Conservation (phyloP, 2,797 vertebrate species). For the Pampus argenteus region DNA sequence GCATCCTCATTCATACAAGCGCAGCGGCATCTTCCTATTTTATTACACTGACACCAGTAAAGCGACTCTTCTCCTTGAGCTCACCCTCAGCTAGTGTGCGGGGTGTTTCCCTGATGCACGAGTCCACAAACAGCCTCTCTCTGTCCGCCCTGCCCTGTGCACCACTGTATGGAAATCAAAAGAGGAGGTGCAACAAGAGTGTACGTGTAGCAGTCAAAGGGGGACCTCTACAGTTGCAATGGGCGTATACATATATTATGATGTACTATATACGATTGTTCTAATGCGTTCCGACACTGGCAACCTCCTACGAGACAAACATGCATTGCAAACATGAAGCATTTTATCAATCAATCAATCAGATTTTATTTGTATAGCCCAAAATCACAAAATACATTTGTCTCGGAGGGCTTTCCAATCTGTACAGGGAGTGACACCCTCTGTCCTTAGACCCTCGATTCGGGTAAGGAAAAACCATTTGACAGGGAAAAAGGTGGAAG, state of each 20-base stretch:
- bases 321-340: too few relatives aligned
- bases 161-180: constrained; percentile 37
- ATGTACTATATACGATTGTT: constrained; percentile 3
- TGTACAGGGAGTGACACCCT: too few relatives aligned
- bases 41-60: constrained; percentile 8
- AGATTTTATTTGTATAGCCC: too few relatives aligned
- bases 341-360: too few relatives aligned
- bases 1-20: constrained; percentile 33
- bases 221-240: constrained; percentile 74
- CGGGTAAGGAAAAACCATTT: too few relatives aligned
- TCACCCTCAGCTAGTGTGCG: constrained; percentile 49
- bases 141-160: constrained; percentile 14
- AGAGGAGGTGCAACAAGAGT: constrained; percentile 55
- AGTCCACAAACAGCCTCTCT: constrained; percentile 34
- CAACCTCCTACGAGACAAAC: constrained; percentile 41
- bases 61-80: constrained; percentile 49
- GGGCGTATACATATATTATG: constrained; percentile 27
- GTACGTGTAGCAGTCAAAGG: constrained; percentile 46
- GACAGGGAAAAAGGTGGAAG: too few relatives aligned
- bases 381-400: too few relatives aligned
- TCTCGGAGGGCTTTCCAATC: too few relatives aligned
- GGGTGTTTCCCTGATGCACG: constrained; percentile 28
- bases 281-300: constrained; percentile 3
- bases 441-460: too few relatives aligned
- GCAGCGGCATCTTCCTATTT: constrained; percentile 18